Base-by-base conservation (phyloP, 2,797 vertebrate species). In the Muscicapa striata region DNA sequence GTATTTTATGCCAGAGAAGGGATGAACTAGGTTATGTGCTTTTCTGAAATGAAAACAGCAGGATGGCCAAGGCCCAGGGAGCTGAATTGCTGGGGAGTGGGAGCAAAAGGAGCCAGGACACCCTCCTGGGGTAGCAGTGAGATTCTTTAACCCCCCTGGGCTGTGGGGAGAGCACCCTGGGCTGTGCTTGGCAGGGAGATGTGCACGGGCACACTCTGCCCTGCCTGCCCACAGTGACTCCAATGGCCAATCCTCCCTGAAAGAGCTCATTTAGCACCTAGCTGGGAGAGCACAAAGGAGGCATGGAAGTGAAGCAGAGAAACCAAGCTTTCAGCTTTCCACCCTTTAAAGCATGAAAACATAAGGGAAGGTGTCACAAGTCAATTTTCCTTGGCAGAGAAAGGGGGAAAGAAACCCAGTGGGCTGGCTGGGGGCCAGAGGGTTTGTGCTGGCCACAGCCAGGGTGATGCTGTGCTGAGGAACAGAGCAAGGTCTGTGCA, bases 301-400 rank as follows among this genome's bases (percentile, higher is more conserved):
- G 30, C 18, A 3, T 64, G 80, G 74, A 63, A 49, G 49, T 0
- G 32, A 59, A 29, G 14, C 15, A 40, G 74, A 1, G 1, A 67
- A 90, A 54, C 34, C 68, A 62, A 36, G 63, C 66, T 89, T 84
- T 54, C 70, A 93, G 88, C 77, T 90, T 90, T 74, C 83, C 87
- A 72, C 70, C 80, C 74, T 90, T 91, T 93, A 91, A 93, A 94
- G 88, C 85, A 89, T 38, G 89, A 91, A 94, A 88, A 91, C 58
- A 13, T 41, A 57, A 84, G 67, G 80, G 52, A 82, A 94, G 90
- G 76, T 96, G 89, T 90, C 95, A 94, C 83, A 94, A 96, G 81
- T 78, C 89, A 86, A 82, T 94, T 95, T 94, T 63, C 63, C 94
- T 95, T 96, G 92, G 95, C 95, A 90, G 69, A 69, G 27, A 67